Evolutionary conservation across 2,888 invertebrate genomes (phyloP).

Genomic region (Calameuta idolon): DNA sequence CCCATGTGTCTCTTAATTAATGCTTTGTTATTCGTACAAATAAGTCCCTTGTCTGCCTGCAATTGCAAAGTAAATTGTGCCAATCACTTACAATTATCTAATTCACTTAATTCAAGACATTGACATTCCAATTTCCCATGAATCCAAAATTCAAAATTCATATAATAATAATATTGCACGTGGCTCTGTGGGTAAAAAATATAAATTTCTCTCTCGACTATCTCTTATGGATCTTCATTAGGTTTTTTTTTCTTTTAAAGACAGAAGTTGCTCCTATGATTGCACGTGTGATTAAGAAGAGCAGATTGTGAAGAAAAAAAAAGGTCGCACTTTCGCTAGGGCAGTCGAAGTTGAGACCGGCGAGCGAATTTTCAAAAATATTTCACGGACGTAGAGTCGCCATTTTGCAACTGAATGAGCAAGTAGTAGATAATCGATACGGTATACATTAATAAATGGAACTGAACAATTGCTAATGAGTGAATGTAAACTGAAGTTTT

Average conservation of each 20-base stretch:
- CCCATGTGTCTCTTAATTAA: background rate
- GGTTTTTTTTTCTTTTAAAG: background rate
- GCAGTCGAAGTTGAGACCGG: background rate
- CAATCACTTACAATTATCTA: background rate
- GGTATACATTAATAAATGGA: slow-evolving; percentile 38
- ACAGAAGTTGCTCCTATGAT: background rate
- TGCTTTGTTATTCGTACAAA: too few species aligned
- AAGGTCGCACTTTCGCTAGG: background rate
- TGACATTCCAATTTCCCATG: background rate
- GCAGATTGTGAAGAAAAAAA: background rate
- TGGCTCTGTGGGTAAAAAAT: background rate
- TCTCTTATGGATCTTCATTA: background rate
- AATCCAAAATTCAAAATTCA: background rate
- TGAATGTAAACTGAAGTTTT: slow-evolving; percentile 46
- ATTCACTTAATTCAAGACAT: background rate
- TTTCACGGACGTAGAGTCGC: background rate
- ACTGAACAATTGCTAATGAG: slow-evolving; percentile 42
- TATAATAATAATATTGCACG: background rate
- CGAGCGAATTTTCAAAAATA: background rate
- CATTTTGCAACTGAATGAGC: slow-evolving; percentile 44
- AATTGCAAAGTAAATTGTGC: background rate
- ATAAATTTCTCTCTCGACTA: background rate
- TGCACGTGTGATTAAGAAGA: background rate
- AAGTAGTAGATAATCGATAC: slow-evolving; percentile 38
- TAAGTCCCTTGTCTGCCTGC: too few species aligned